A percentile compares a stretch with the other conserved stretches of the same genome.
Conservation (phyloP, 2,113 vertebrate genomes). For the Psittacus erithacus region DNA sequence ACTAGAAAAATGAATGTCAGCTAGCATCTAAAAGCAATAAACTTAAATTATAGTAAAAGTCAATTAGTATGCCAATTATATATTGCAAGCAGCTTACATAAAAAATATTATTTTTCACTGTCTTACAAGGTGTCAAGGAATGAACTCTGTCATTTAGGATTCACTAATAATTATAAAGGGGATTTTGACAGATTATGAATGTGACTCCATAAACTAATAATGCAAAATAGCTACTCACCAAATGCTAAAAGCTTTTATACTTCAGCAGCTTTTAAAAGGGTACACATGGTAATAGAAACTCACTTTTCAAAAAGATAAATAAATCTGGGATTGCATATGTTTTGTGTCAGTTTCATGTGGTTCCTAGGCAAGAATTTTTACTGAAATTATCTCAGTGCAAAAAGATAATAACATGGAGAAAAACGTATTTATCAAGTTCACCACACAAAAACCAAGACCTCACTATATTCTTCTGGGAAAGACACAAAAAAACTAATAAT, state of each 20-base stretch:
- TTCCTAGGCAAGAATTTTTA: conserved; percentile 69
- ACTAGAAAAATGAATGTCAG: conserved; percentile 41
- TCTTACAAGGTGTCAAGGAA: conserved; percentile 53
- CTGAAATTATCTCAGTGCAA: conserved; percentile 61
- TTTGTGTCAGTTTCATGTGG: conserved; percentile 66
- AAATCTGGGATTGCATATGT: conserved; percentile 64
- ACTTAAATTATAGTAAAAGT: conserved; percentile 67
- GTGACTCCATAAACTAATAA: conserved; percentile 52
- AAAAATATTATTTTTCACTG: conserved; percentile 59
- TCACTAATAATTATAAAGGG: conserved; percentile 72
- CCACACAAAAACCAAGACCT: background rate
- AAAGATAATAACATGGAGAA: conserved; percentile 47
- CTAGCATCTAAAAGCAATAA: conserved; percentile 57
- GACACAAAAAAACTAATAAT: conserved; percentile 47
- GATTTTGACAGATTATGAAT: conserved; percentile 64
- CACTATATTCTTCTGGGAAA: conserved; percentile 37
- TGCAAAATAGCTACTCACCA: conserved; percentile 56
- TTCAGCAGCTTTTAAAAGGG: conserved; percentile 64
- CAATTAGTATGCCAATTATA: conserved; percentile 67
- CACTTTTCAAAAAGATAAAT: conserved; percentile 67
- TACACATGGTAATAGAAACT: conserved; percentile 62
- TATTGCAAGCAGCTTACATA: conserved; percentile 47
- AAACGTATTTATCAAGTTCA: conserved; percentile 58
- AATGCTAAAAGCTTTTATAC: conserved; percentile 70
- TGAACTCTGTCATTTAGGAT: conserved; percentile 56